Conservation (phyloP, 2,888 invertebrate species). For the Volucella inanis region DNA sequence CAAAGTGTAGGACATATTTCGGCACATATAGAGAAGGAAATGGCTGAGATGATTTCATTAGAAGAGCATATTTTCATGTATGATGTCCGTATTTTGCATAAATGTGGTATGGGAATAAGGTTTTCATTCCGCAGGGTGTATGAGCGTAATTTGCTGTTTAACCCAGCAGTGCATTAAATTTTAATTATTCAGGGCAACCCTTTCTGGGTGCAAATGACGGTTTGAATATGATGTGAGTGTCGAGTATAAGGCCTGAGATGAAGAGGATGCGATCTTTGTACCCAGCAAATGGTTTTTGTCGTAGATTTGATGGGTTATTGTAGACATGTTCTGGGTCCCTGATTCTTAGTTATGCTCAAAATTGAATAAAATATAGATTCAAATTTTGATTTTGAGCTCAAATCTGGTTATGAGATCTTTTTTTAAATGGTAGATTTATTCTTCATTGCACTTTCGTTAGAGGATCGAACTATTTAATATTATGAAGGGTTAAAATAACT, state of each 20-base stretch:
- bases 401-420: too few species aligned
- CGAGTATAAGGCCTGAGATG: not conserved
- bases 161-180: constrained; percentile 82
- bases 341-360: too few species aligned
- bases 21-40: constrained; percentile 32
- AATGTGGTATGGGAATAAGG: not conserved
- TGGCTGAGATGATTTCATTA: constrained; percentile 65
- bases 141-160: constrained; percentile 79
- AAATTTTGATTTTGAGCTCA: too few species aligned
- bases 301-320: not conserved
- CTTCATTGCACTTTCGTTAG: too few species aligned
- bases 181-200: constrained; percentile 82
- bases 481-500: too few species aligned
- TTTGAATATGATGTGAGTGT: not conserved
- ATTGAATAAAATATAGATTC: too few species aligned
- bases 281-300: constrained; percentile 35
- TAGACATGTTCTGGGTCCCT: too few species aligned
- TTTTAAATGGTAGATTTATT: too few species aligned
- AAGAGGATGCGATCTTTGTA: constrained; percentile 23
- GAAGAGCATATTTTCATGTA: constrained; percentile 74
- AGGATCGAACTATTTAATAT: too few species aligned
- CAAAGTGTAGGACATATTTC: constrained; percentile 24
- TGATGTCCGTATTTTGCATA: constrained; percentile 56
- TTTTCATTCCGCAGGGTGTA: constrained; percentile 23
- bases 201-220: constrained; percentile 34